Evolutionary conservation across 30 jellyfish, hydroid and myxozoan species (phyloP).

Genomic region (Euphysa ruthae): DNA sequence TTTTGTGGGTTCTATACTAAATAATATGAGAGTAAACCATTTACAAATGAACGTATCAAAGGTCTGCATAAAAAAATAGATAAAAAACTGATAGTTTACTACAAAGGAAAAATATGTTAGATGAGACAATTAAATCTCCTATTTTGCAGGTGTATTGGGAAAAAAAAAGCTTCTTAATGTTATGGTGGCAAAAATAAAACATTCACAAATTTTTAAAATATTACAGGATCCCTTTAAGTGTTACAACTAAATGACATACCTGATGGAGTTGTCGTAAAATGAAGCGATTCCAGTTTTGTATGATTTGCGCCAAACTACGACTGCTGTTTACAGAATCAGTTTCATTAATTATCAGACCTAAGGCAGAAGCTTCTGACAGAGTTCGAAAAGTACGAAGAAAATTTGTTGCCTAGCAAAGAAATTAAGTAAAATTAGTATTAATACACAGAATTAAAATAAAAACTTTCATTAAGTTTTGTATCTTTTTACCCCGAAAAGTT

Average conservation of each 20-base stretch:
- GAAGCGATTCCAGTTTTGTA: constrained; percentile 93
- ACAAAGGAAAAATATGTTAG: too few species aligned
- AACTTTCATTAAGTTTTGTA: too few species aligned
- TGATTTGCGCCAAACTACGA: constrained; percentile 44
- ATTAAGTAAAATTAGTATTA: neutral
- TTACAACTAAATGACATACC: constrained; percentile 41
- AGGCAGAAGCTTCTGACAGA: constrained; percentile 87
- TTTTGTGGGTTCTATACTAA: too few species aligned
- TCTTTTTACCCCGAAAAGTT: too few species aligned
- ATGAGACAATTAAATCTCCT: too few species aligned
- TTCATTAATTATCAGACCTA: constrained; percentile 67
- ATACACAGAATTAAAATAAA: too few species aligned
- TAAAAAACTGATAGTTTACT: too few species aligned
- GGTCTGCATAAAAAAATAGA: too few species aligned
- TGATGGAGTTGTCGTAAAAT: constrained; percentile 88
- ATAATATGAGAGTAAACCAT: too few species aligned
- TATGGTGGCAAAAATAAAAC: neutral
- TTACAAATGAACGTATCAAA: too few species aligned
- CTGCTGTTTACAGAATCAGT: constrained; percentile 28
- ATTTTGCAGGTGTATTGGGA: too few species aligned
- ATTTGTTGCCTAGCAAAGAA: constrained; percentile 65
- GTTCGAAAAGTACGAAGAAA: constrained; percentile 89
- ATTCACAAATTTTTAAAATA: neutral
- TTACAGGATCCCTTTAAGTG: too few species aligned
- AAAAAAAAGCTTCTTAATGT: neutral